Evolutionary conservation across 2,113 vertebrate species (phyloP), one percentile per base, ranked within the genome.

Genomic region (Recurvirostra avosetta): DNA sequence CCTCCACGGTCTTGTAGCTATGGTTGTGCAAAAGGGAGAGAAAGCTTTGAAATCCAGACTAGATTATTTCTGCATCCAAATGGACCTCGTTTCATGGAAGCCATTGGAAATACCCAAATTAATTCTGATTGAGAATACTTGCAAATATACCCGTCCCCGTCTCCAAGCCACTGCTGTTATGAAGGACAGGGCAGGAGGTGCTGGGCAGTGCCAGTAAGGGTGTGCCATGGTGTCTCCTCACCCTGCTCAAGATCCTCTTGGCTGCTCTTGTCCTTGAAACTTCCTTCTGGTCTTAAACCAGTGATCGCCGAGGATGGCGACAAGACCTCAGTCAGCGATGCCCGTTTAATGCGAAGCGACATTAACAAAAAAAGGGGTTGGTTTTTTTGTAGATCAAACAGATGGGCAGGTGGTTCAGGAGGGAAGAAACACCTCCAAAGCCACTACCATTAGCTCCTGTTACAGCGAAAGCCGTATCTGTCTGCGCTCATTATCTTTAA

Each of bases 341-440:
- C 56, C 65, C 71, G 25, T 36, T 75, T 89, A 82, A 93, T 62
- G 41, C 67, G 38, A 49, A 90, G 56, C 3, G 25, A 68, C 87
- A 36, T 22, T 27, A 90, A 76, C 77, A 79, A 25, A 82, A 82
- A 70, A 75, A 73, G 56, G 67, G 34, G n/a, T 53, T 81, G 70
- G 9, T 4, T 12, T 34, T 75, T 41, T 55, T 63, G 40, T 50
- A 71, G 88, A 75, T 95, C 73, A 93, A 88, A 92, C 91, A 94
- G 91, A 95, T 92, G 90, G 90, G 91, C 78, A 90, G 89, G 86
- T 96, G 89, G 89, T 94, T 96, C 84, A 83, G 86, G 78, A 95
- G 86, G 72, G 68, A 45, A 82, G 68, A 84, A 65, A 45, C 72
- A 91, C 84, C 88, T 97, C 94, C 81, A 91, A 96, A 96, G 83